Conservation (phyloP, 2,113 vertebrate species). For the Verasper variegatus region DNA sequence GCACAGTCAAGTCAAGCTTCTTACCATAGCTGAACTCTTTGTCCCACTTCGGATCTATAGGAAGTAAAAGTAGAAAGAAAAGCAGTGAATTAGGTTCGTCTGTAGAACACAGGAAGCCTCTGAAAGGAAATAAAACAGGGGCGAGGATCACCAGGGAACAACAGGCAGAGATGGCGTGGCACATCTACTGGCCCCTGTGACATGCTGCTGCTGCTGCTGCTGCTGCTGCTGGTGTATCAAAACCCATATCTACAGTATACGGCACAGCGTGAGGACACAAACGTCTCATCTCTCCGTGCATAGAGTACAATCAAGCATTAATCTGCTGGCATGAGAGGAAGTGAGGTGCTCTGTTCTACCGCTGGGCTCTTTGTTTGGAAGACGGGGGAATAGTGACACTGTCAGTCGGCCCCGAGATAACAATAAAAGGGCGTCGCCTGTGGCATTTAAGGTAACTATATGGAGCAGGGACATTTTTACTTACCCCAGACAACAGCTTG, state of each 20-base stretch:
- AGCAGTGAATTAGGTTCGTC: conserved; percentile 39
- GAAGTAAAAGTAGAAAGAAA: conserved; percentile 21
- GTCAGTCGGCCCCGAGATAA: conserved; percentile 67
- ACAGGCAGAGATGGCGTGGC: conserved; percentile 42
- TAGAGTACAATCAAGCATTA: conserved; percentile 64
- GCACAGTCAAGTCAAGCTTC: conserved; percentile 8
- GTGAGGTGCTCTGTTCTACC: conserved; percentile 55
- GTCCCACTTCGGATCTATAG: conserved; percentile 51
- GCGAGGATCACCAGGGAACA: conserved; percentile 35
- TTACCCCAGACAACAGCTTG: conserved; percentile 53
- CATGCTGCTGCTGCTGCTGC: conserved; percentile 61
- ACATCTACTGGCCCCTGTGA: conserved; percentile 50
- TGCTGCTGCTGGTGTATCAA: conserved; percentile 54
- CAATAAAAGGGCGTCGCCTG: conserved; percentile 58
- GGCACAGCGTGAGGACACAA: conserved; percentile 43
- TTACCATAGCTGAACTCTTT: conserved; percentile 70
- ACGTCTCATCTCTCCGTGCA: conserved; percentile 62
- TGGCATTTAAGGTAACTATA: conserved; percentile 58
- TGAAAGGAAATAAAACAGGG: conserved; percentile 16
- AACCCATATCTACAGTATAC: conserved; percentile 40
- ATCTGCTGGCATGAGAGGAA: conserved; percentile 63
- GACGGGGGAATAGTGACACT: conserved; percentile 63
- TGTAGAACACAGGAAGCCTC: conserved; percentile 31
- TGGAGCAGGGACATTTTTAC: conserved; percentile 26
- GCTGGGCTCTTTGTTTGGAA: conserved; percentile 58